phyloP scores from a whole-genome alignment of 2,797 vertebrate genomes.

The Xiphophorus birchmanni region DNA sequence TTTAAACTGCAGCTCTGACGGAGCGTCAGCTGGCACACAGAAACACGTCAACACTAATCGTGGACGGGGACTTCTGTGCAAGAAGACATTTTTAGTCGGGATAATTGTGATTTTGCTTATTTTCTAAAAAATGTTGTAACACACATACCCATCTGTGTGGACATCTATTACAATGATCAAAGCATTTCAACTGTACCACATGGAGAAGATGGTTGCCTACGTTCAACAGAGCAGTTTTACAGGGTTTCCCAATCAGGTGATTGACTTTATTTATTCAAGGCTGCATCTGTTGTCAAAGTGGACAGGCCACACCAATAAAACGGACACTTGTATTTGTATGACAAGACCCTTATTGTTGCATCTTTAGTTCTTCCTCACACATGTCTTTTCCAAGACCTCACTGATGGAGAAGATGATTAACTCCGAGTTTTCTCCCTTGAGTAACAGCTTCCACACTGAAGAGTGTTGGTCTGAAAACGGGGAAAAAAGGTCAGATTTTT shows the following conservation, averaged over 20 bases:
- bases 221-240: neutral
- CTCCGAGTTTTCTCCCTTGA: neutral
- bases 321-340: neutral
- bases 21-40: neutral
- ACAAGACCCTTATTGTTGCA: neutral
- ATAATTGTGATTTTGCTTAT: too few relatives aligned
- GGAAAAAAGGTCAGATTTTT: neutral
- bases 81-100: neutral
- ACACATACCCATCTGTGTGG: neutral
- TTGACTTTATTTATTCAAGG: neutral
- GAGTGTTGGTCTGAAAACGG: neutral
- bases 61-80: neutral
- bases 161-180: neutral
- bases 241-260: neutral
- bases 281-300: neutral
- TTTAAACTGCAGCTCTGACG: neutral
- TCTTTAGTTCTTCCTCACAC: neutral
- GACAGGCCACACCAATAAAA: neutral
- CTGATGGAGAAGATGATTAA: neutral
- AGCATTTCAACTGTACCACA: neutral
- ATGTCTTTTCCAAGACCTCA: neutral
- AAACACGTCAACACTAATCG: neutral
- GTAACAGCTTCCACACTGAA: neutral
- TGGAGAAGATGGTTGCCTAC: neutral
- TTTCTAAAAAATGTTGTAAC: neutral